A percentile compares a stretch with the other conserved stretches of the same genome.
phyloP scores from a whole-genome alignment of 2,113 vertebrate genomes.

The Argyrosomus japonicus region DNA sequence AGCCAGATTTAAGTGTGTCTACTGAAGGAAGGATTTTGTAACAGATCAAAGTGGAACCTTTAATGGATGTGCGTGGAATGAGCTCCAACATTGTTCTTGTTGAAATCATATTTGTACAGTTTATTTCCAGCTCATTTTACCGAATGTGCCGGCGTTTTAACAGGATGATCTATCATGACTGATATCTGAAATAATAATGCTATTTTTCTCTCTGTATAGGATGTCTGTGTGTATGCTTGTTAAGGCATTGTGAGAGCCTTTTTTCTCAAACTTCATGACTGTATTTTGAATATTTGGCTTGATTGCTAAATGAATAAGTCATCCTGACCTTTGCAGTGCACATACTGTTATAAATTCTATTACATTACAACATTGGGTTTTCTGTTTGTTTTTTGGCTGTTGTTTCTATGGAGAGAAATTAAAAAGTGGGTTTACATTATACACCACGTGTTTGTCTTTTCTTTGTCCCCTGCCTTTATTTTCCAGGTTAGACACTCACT shows the following conservation, averaged over 20 bases:
- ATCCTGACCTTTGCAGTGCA: conserved; percentile 48
- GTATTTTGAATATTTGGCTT: conserved; percentile 84
- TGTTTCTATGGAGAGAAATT: conserved; percentile 86
- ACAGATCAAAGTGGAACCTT: background rate
- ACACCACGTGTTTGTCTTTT: conserved; percentile 19
- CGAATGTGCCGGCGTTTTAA: background rate
- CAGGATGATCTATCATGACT: background rate
- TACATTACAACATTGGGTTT: conserved; percentile 75
- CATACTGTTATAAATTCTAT: conserved; percentile 69
- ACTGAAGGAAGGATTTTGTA: too few species aligned
- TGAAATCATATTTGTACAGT: background rate
- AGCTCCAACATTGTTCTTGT: background rate
- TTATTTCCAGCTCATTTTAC: background rate
- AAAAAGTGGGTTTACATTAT: conserved; percentile 73
- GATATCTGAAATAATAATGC: background rate
- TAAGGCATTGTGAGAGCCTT: conserved; percentile 85
- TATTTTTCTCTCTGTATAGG: conserved; percentile 69
- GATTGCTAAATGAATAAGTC: conserved; percentile 33
- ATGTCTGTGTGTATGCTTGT: conserved; percentile 87
- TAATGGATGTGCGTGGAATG: background rate
- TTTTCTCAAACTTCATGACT: conserved; percentile 89
- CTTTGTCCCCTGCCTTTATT: background rate
- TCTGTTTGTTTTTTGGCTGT: conserved; percentile 82
- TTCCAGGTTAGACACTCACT: background rate
- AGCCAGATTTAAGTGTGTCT: background rate